These are phyloP conservation scores for Chelidonichthys spinosus DNA, from an alignment of 2,797 vertebrate genomes.

Conservation along the genomic window DNA sequence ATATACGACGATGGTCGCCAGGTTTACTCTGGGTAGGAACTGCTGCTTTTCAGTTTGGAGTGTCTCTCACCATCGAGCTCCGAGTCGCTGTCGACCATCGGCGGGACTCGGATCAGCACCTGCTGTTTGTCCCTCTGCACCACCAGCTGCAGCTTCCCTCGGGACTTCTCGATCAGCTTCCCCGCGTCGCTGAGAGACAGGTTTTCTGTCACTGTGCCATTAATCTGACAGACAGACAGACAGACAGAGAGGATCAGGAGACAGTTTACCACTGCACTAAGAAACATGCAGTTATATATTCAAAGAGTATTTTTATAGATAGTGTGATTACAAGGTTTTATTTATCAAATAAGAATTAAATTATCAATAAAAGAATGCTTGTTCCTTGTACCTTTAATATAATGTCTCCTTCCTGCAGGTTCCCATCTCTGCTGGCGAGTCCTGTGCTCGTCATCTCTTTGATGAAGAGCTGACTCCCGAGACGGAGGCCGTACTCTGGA, in stretches of 20 bases:
- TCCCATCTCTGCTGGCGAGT: constrained; percentile 92
- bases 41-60: constrained; percentile 72
- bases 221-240: constrained; percentile 85
- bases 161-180: constrained; percentile 96
- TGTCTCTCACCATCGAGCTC: constrained; percentile 93
- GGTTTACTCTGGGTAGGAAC: constrained; percentile 70
- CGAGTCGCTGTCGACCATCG: constrained; percentile 94
- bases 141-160: constrained; percentile 95
- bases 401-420: constrained; percentile 95
- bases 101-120: constrained; percentile 93
- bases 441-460: constrained; percentile 97
- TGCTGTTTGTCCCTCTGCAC: constrained; percentile 92
- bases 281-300: not conserved
- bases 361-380: not conserved
- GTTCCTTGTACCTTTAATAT: constrained; percentile 90
- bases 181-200: constrained; percentile 94
- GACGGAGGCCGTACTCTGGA: constrained; percentile 95
- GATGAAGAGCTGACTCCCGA: constrained; percentile 99
- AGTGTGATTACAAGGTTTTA: not conserved
- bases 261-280: not conserved
- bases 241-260: not conserved
- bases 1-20: constrained; percentile 39
- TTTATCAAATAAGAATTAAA: not conserved
- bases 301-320: not conserved
- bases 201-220: constrained; percentile 97